Percentiles rank a stretch among this genome's conserved stretches.
Evolutionary conservation across 2,113 vertebrate genomes (phyloP).

Genomic region (Poecilia latipinna): DNA sequence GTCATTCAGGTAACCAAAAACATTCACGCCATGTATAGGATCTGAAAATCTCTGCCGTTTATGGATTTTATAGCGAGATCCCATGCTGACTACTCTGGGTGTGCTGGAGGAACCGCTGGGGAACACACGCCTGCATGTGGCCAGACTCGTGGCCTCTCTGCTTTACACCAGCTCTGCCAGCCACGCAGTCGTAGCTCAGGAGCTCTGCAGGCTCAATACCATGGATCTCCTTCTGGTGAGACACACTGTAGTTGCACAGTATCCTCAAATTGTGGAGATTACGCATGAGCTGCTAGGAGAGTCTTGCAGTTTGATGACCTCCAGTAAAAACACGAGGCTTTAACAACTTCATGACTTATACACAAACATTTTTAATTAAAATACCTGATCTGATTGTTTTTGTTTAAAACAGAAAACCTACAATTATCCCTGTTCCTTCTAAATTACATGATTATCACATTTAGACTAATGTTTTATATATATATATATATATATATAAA

Average conservation of each 20-base stretch:
- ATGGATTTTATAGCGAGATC: conserved; percentile 77
- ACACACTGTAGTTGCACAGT: neutral
- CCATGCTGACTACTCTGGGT: conserved; percentile 92
- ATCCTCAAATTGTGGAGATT: neutral
- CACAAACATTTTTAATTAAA: too few species aligned
- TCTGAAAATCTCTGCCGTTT: neutral
- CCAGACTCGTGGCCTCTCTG: conserved; percentile 90
- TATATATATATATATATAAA: too few species aligned
- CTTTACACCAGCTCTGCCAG: conserved; percentile 86
- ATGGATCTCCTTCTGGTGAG: conserved; percentile 93
- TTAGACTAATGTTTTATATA: too few species aligned
- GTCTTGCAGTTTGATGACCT: too few species aligned
- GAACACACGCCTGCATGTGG: conserved; percentile 90
- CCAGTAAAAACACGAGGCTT: too few species aligned
- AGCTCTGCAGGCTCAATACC: conserved; percentile 91
- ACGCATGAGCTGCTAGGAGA: neutral
- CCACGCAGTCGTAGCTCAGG: conserved; percentile 88
- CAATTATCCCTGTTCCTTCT: too few species aligned
- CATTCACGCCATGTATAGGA: neutral
- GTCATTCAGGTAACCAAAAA: neutral
- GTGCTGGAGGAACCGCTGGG: conserved; percentile 93
- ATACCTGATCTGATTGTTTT: too few species aligned
- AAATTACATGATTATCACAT: too few species aligned
- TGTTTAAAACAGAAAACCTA: too few species aligned
- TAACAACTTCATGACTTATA: too few species aligned